phyloP scores from a whole-genome alignment of 2,797 vertebrate genomes.

The Anguilla obscura region DNA sequence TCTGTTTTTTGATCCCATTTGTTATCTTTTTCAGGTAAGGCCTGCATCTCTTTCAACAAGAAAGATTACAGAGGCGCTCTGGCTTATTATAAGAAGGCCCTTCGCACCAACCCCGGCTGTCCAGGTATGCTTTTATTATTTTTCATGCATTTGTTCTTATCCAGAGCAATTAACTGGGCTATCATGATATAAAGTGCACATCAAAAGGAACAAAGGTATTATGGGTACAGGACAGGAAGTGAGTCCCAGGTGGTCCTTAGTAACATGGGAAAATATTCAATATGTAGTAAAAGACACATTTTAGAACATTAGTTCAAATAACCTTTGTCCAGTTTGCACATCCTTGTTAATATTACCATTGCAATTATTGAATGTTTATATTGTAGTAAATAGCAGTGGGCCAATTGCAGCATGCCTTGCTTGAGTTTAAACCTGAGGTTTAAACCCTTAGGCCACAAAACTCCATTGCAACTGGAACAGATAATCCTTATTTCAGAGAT shows the following conservation, averaged over 20 bases:
- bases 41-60: slow-evolving; percentile 99
- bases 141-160: neutral
- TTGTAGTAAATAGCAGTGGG: neutral
- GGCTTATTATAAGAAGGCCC: slow-evolving; percentile 98
- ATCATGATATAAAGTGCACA: neutral
- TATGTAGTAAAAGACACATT: neutral
- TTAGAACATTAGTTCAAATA: neutral
- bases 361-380: neutral
- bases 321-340: neutral
- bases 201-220: neutral
- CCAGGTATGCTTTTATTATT: slow-evolving; percentile 77
- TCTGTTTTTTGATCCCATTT: neutral
- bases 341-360: neutral
- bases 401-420: neutral
- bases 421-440: no score
- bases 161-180: neutral
- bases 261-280: neutral
- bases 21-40: slow-evolving; percentile 80
- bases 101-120: slow-evolving; percentile 96
- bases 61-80: slow-evolving; percentile 97
- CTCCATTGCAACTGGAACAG: no score
- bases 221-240: neutral
- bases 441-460: no score
- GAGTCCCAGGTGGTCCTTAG: neutral
- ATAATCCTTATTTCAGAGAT: no score